Percentiles rank a stretch among this genome's conserved stretches.
phyloP scores from a whole-genome alignment of 2,113 vertebrate genomes.

The Sander vitreus region DNA sequence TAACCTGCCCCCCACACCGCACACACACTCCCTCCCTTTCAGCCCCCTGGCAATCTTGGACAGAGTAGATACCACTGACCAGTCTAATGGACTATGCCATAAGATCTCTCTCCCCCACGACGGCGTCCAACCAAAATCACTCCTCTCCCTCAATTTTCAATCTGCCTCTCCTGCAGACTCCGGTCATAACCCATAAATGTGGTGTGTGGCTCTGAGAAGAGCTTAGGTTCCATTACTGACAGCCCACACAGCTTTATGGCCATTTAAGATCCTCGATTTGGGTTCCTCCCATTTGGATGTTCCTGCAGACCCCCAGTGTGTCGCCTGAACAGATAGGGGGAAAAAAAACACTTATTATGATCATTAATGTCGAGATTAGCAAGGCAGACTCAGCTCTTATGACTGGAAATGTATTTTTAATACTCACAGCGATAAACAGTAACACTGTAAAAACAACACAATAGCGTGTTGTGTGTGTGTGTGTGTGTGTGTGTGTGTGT shows the following conservation, averaged over 20 bases:
- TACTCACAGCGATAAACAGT: slow-evolving; percentile 41
- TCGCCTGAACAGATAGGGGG: slow-evolving; percentile 51
- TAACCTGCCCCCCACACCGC: slow-evolving; percentile 29
- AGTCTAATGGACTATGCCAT: slow-evolving; percentile 83
- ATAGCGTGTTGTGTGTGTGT: background rate
- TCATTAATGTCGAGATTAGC: slow-evolving; percentile 54
- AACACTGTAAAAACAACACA: slow-evolving; percentile 32
- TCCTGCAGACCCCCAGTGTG: slow-evolving; percentile 64
- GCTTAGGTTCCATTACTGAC: slow-evolving; percentile 80
- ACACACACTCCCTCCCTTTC: slow-evolving; percentile 63
- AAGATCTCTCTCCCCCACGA: slow-evolving; percentile 68
- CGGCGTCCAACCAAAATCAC: slow-evolving; percentile 72
- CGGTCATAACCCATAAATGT: slow-evolving; percentile 77
- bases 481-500: slow-evolving; percentile 7
- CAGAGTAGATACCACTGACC: slow-evolving; percentile 79
- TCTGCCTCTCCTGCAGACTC: slow-evolving; percentile 76
- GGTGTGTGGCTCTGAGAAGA: slow-evolving; percentile 73
- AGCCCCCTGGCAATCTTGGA: slow-evolving; percentile 70
- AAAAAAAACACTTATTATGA: slow-evolving; percentile 50
- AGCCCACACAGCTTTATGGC: slow-evolving; percentile 82
- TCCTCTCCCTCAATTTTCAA: slow-evolving; percentile 81
- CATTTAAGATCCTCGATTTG: slow-evolving; percentile 79
- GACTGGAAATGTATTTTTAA: slow-evolving; percentile 45
- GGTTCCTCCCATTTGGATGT: slow-evolving; percentile 78
- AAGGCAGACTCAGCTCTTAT: slow-evolving; percentile 29